Base-by-base conservation (phyloP, 2,888 invertebrate genomes). In the Lysandra bellargus region DNA sequence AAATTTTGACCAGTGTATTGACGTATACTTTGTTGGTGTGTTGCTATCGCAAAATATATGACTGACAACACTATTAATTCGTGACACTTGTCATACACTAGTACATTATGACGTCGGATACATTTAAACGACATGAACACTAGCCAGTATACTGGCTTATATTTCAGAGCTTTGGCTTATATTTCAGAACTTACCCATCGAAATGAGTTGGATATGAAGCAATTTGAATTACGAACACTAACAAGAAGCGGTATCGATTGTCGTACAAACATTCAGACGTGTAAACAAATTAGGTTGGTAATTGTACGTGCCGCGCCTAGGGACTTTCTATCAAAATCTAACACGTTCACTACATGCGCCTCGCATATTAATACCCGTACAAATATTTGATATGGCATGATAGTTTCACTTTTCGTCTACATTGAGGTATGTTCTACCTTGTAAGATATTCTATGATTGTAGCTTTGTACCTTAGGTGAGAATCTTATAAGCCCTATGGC, bases 271-370 rank as follows among this genome's bases (percentile, higher is more conserved):
- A 33, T 17, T 69, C 69, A 69, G 33, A 69, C 75, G 74, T 74
- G 79, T 60, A 30, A 60, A 57, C 73, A 78, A 44, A 69, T 44
- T 64, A 40, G 79, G 44, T 23, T 44, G 33, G 44, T 60, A 60
- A 80, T 23, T 23, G 79, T 80, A 82, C 83, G 82, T 82, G 82
- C 33, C 60, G 77, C 78, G 81, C 81, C 77, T 82, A 80, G 87
- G 83, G 90, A 93, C 94, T 94, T 94, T 94, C 94, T 91, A 93
- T 87, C 88, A 92, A 92, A 91, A 93, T 92, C 92, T 89, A 86
- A 90, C 88, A 87, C 87, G 84, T 86, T 84, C 87, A 84, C 87
- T 84, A 89, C 85, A 84, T 85, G 87, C 88, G 88, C 85, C 86
- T 88, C 81, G 91, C 90, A 94, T 94, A 91, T 88, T 74, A 75